Percentiles rank a stretch among this genome's conserved stretches.
Conservation (phyloP, 2,888 invertebrate species). For the Allophyes oxyacanthae region DNA sequence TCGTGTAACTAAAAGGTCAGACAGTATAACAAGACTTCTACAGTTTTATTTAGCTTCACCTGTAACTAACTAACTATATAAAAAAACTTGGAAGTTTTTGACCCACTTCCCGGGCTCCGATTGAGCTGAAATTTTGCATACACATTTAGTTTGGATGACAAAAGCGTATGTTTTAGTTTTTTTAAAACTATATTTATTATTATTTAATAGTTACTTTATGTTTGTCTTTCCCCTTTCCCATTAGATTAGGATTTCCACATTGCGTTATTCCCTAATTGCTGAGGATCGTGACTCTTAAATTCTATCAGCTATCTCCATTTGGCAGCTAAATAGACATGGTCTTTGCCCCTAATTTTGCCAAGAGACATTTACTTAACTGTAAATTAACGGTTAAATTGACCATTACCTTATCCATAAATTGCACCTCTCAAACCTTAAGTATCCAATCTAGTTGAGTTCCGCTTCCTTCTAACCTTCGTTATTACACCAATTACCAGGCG, state of each 20-base stretch:
- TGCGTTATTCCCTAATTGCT: conserved; percentile 2
- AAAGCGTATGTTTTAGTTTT: no score
- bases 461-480: conserved; percentile 50
- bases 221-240: no score
- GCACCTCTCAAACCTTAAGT: conserved; percentile 29
- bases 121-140: no score
- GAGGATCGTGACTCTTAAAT: conserved; percentile 21
- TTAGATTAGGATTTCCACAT: not conserved
- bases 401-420: conserved; percentile 33
- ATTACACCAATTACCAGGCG: conserved; percentile 56
- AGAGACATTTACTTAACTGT: conserved; percentile 22
- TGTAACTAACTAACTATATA: no score
- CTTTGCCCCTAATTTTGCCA: conserved; percentile 25
- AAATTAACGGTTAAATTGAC: conserved; percentile 21
- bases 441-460: conserved; percentile 45
- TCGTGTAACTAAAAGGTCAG: no score
- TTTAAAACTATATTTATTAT: no score
- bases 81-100: no score
- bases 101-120: no score
- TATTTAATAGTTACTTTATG: no score
- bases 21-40: no score
- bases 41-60: no score
- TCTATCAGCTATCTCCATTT: conserved; percentile 16
- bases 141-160: no score
- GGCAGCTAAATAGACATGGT: conserved; percentile 14